Conservation (phyloP, 2,797 vertebrate genomes). For the Alfaro cultratus region DNA sequence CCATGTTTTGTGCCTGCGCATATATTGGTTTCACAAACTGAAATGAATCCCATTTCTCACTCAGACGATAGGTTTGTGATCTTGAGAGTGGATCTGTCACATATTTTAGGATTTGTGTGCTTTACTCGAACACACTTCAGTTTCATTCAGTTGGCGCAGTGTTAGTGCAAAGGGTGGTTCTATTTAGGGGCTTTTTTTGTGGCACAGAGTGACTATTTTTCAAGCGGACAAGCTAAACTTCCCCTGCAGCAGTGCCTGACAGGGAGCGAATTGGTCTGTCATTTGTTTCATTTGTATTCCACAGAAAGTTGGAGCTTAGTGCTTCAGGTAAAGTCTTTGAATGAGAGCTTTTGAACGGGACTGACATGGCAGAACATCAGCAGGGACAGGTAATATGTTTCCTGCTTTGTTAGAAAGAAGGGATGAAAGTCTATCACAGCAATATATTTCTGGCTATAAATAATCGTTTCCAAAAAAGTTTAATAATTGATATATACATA, state of each 20-base stretch:
- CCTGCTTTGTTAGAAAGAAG: neutral
- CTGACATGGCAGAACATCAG: slow-evolving; percentile 2
- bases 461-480: neutral
- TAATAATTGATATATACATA: neutral
- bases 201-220: slow-evolving; percentile 36
- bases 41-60: slow-evolving; percentile 57
- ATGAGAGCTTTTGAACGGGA: slow-evolving; percentile 35
- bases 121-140: slow-evolving; percentile 11
- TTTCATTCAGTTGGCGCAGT: slow-evolving; percentile 16
- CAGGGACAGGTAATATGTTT: neutral
- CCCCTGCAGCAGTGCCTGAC: slow-evolving; percentile 40
- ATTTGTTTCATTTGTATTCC: slow-evolving; percentile 57
- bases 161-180: slow-evolving; percentile 20
- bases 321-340: slow-evolving; percentile 45
- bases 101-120: slow-evolving; percentile 46
- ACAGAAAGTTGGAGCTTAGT: slow-evolving; percentile 32
- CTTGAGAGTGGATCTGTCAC: slow-evolving; percentile 40
- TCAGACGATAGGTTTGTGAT: slow-evolving; percentile 23
- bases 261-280: slow-evolving; percentile 47
- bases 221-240: slow-evolving; percentile 28
- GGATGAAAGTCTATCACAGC: neutral
- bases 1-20: slow-evolving; percentile 36
- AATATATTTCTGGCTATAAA: neutral
- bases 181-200: slow-evolving; percentile 37
- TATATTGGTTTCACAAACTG: slow-evolving; percentile 59